Evolutionary conservation across 1,140 invertebrate species (phyloP).

Genomic region (Hyphantria cunea): DNA sequence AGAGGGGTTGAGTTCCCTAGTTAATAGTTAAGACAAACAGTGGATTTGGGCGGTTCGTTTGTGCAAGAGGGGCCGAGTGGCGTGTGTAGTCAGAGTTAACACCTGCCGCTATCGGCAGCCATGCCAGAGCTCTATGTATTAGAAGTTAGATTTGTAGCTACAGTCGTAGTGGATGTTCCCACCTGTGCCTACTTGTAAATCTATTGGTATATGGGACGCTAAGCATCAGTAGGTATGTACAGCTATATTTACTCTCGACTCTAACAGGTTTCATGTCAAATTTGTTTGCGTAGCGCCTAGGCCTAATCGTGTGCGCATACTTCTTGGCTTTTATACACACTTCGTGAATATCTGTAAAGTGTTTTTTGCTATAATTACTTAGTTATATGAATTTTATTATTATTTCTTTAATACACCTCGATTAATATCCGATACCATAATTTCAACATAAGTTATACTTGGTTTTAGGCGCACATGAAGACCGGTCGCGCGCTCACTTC

Average conservation of each 20-base stretch:
- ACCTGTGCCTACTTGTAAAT: slow-evolving; percentile 59
- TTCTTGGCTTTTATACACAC: background rate
- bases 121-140: slow-evolving; percentile 59
- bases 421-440: no score
- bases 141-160: slow-evolving; percentile 47
- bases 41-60: slow-evolving; percentile 74
- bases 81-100: slow-evolving; percentile 60
- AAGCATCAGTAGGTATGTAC: slow-evolving; percentile 21
- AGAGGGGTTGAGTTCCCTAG: slow-evolving; percentile 41
- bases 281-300: background rate
- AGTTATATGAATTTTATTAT: no score
- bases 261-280: slow-evolving; percentile 19
- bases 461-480: slow-evolving; percentile 6
- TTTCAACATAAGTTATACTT: background rate
- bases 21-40: slow-evolving; percentile 66
- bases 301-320: background rate
- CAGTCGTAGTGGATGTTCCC: slow-evolving; percentile 50
- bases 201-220: slow-evolving; percentile 38
- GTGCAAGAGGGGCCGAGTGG: slow-evolving; percentile 50
- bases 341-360: no score
- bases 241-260: slow-evolving; percentile 10
- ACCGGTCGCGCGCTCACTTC: slow-evolving; percentile 7
- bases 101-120: slow-evolving; percentile 64
- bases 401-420: no score
- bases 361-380: no score